Conservation (phyloP, 2,888 invertebrate species). For the Archips xylosteana region DNA sequence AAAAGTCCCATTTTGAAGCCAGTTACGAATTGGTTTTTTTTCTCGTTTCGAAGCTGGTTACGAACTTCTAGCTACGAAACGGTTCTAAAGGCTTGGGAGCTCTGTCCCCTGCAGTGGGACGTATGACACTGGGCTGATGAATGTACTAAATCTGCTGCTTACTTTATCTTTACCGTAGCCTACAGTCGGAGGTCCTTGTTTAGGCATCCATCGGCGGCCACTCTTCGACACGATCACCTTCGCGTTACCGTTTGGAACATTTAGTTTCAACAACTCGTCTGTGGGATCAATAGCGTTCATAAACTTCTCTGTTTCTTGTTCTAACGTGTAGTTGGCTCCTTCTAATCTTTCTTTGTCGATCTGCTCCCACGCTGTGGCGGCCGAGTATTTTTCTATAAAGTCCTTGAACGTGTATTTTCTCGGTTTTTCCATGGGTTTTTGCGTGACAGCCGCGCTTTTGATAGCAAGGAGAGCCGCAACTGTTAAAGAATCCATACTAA, state of each 20-base stretch:
- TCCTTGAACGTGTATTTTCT: constrained; percentile 51
- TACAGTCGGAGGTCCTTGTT: no score
- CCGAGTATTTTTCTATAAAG: constrained; percentile 55
- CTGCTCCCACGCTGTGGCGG: constrained; percentile 53
- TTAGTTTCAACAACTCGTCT: constrained; percentile 58
- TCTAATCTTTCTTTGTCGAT: constrained; percentile 50
- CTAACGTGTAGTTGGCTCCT: constrained; percentile 46
- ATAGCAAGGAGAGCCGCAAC: background rate
- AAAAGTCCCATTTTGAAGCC: no score
- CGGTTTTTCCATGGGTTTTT: background rate
- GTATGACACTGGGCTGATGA: no score
- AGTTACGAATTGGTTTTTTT: no score
- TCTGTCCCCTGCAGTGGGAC: no score
- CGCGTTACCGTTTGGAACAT: constrained; percentile 52
- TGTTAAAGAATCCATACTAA: background rate
- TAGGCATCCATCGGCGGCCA: constrained; percentile 54
- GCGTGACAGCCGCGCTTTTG: background rate
- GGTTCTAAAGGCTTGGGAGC: no score
- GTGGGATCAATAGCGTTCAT: constrained; percentile 55
- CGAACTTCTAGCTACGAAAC: no score
- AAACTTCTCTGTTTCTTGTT: constrained; percentile 53
- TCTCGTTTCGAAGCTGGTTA: no score
- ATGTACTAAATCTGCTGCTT: no score
- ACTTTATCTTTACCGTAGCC: no score
- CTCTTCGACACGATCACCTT: constrained; percentile 45